A percentile compares a stretch with the other conserved stretches of the same genome.
phyloP scores from a whole-genome alignment of 1,140 invertebrate species.

The Zaprionus vittiger region DNA sequence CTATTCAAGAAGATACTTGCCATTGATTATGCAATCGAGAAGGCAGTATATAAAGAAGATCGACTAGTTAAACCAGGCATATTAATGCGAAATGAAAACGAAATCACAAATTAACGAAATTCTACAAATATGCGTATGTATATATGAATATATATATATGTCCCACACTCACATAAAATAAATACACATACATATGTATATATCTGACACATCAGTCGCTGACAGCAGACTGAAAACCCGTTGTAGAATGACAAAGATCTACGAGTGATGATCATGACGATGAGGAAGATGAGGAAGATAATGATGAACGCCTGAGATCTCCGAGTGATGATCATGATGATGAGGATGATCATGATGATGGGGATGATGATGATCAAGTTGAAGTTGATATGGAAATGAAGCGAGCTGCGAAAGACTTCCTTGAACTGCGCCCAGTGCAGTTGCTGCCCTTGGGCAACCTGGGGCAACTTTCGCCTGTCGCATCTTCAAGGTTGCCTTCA shows the following conservation, averaged over 20 bases:
- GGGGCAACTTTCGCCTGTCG: constrained; percentile 23
- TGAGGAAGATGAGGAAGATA: background rate
- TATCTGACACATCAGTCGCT: background rate
- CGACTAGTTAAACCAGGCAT: constrained; percentile 18
- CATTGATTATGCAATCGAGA: constrained; percentile 11
- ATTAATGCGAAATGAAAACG: constrained; percentile 40
- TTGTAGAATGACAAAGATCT: constrained; percentile 11
- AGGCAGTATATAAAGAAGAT: background rate
- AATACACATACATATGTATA: background rate
- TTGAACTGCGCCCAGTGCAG: background rate
- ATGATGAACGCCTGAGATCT: background rate
- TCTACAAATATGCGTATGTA: background rate
- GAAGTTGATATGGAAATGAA: background rate
- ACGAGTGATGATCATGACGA: no score
- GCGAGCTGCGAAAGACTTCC: constrained; percentile 12
- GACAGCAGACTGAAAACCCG: constrained; percentile 12
- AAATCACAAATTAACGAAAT: constrained; percentile 27
- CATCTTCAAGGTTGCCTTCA: constrained; percentile 27
- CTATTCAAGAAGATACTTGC: background rate
- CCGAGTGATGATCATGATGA: no score
- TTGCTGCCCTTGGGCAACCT: constrained; percentile 3
- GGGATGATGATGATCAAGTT: background rate
- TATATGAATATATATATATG: background rate
- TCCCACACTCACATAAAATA: no score
- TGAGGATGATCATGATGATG: background rate